Percentiles rank a stretch among this genome's conserved stretches.
phyloP scores from a whole-genome alignment of 1,140 invertebrate genomes.

The Anagrus nilaparvatae region DNA sequence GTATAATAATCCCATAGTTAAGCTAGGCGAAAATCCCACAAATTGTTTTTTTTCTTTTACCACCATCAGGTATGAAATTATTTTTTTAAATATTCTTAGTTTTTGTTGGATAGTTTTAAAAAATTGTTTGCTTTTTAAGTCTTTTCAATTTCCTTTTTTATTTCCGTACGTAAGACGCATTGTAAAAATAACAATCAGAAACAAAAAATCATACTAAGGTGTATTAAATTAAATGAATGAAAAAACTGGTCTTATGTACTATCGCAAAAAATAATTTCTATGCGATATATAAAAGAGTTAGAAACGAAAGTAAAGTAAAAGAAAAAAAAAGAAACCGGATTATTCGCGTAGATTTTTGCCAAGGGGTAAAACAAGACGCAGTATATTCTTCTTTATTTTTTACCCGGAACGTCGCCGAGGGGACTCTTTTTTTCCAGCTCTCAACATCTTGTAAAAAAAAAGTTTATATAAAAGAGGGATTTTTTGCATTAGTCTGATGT shows the following conservation, averaged over 20 bases:
- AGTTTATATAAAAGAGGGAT: conserved; percentile 7
- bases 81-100: no score
- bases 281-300: neutral
- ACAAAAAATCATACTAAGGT: neutral
- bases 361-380: neutral
- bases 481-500: conserved; percentile 20
- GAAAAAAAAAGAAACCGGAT: conserved; percentile 11
- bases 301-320: conserved; percentile 4
- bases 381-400: conserved; percentile 7
- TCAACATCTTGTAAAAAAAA: conserved; percentile 17
- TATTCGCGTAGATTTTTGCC: conserved; percentile 10
- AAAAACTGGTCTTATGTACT: neutral
- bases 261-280: neutral
- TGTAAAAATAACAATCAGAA: conserved; percentile 6
- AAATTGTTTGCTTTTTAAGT: no score
- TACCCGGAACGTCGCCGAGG: neutral
- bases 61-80: no score
- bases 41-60: no score
- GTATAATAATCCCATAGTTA: no score
- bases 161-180: no score
- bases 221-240: neutral
- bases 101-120: no score
- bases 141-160: no score
- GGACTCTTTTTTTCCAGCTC: neutral
- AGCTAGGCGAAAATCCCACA: no score